Conservation (phyloP, 1,140 invertebrate species). For the Muscidifurax raptorellus region DNA sequence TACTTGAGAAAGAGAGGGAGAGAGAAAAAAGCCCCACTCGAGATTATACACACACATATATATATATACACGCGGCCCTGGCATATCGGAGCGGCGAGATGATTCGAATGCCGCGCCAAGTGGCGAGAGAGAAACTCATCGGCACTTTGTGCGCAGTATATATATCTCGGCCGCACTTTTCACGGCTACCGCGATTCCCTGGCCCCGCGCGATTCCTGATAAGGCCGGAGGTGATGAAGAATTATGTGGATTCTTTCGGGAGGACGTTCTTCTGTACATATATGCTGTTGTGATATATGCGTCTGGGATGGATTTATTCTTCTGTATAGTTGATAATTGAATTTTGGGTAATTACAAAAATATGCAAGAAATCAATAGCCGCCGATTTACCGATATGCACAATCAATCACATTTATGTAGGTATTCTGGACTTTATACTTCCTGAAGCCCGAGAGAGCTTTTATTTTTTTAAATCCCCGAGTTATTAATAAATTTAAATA, state of each 20-base stretch:
- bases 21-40: neutral
- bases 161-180: neutral
- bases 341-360: no score
- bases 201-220: neutral
- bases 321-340: no score
- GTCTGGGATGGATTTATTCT: no score
- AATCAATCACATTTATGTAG: no score
- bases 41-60: neutral
- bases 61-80: neutral
- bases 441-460: no score
- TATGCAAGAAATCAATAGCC: no score
- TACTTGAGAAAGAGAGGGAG: neutral
- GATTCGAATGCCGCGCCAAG: conserved; percentile 1
- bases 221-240: neutral
- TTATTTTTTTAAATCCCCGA: no score
- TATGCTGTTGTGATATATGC: no score
- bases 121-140: neutral
- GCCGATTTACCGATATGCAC: no score
- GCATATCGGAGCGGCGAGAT: conserved; percentile 7
- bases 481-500: neutral
- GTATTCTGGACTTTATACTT: no score
- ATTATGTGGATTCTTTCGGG: neutral
- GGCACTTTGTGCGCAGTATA: neutral
- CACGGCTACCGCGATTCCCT: neutral
- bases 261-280: no score